These are phyloP conservation scores for Thaumatotibia leucotreta DNA, from an alignment of 1,140 invertebrate genomes.

Conservation along the genomic window DNA sequence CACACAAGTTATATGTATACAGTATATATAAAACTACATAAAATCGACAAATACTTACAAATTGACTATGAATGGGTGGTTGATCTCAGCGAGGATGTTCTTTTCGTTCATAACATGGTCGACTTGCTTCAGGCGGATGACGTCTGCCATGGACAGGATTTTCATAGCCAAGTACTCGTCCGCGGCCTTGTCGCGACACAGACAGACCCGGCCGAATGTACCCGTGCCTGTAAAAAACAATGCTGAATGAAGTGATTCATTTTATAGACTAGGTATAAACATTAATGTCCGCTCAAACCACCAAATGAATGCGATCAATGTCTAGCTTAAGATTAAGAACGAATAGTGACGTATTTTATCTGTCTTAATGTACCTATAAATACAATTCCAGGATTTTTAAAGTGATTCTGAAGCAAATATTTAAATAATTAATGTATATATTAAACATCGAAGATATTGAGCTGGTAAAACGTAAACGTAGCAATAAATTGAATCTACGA, in stretches of 20 bases:
- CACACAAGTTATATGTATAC: neutral
- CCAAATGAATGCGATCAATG: neutral
- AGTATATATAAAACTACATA: neutral
- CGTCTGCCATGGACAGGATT: slow-evolving; percentile 92
- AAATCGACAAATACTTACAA: slow-evolving; percentile 83
- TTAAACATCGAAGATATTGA: neutral
- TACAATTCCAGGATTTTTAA: neutral
- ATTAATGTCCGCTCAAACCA: too few species aligned
- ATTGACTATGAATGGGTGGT: slow-evolving; percentile 96
- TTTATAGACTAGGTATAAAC: too few species aligned
- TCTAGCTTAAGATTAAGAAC: neutral
- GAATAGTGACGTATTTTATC: neutral
- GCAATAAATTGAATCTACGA: slow-evolving; percentile 20
- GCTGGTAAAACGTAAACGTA: slow-evolving; percentile 1
- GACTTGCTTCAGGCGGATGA: slow-evolving; percentile 94
- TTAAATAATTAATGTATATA: neutral
- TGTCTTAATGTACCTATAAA: neutral
- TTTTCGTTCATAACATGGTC: slow-evolving; percentile 98
- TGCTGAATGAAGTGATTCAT: neutral
- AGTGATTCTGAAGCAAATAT: neutral
- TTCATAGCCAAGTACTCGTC: slow-evolving; percentile 93
- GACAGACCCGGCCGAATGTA: slow-evolving; percentile 93
- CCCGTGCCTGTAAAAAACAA: slow-evolving; percentile 87
- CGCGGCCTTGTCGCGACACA: slow-evolving; percentile 88
- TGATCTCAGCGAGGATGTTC: slow-evolving; percentile 90